Evolutionary conservation across 2,797 vertebrate species (phyloP).

Genomic region (Galaxias olidus): DNA sequence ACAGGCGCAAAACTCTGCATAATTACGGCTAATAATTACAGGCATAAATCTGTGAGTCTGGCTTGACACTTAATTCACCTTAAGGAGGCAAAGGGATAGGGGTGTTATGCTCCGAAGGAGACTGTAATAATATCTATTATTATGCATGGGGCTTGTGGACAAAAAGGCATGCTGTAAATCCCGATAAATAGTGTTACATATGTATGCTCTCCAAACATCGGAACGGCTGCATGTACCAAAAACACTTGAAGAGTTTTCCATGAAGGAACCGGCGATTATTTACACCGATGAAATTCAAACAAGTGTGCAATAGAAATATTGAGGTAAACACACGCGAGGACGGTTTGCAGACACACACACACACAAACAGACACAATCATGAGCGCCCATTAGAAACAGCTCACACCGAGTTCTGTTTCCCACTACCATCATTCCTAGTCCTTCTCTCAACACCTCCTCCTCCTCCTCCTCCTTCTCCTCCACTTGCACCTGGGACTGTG

Average conservation of each 20-base stretch:
- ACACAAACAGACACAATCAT: conserved; percentile 13
- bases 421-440: conserved; percentile 41
- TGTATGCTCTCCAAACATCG: conserved; percentile 17
- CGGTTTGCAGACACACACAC: background rate
- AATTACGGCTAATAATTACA: background rate
- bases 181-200: background rate
- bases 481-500: background rate
- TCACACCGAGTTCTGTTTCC: conserved; percentile 44
- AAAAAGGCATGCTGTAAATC: background rate
- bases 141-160: background rate
- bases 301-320: background rate
- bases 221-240: conserved; percentile 9
- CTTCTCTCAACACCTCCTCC: conserved; percentile 28
- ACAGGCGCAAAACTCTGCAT: conserved; percentile 19
- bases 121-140: conserved; percentile 1
- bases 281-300: background rate
- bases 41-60: conserved; percentile 8
- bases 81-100: conserved; percentile 20
- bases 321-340: background rate
- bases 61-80: conserved; percentile 16
- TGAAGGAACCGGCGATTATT: conserved; percentile 2
- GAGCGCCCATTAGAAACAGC: conserved; percentile 45
- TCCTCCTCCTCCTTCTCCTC: background rate
- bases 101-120: conserved; percentile 8
- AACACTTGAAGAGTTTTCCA: conserved; percentile 10